phyloP scores from a whole-genome alignment of 2,797 vertebrate genomes.

The Thamnophis elegans region DNA sequence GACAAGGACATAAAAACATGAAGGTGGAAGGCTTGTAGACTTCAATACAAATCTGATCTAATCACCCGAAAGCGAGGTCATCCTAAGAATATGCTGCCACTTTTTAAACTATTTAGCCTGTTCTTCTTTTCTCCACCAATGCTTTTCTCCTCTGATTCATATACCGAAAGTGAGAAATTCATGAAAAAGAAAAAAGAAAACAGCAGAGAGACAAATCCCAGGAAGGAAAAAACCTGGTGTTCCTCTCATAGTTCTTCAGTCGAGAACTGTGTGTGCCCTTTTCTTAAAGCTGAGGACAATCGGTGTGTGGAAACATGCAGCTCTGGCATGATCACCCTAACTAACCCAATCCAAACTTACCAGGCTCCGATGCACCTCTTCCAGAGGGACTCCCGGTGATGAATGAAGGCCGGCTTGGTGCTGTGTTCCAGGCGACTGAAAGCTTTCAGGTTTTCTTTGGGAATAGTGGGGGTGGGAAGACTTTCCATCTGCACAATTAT shows the following conservation, averaged over 20 bases:
- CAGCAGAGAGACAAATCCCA: neutral
- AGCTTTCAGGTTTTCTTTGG: constrained; percentile 85
- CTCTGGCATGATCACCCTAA: neutral
- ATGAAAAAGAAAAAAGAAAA: neutral
- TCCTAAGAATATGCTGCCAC: neutral
- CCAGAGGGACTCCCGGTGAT: constrained; percentile 89
- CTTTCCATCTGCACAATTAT: constrained; percentile 73
- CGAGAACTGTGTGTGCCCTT: neutral
- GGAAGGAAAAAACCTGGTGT: neutral
- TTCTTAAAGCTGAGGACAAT: neutral
- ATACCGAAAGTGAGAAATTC: neutral
- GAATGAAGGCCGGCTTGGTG: constrained; percentile 86
- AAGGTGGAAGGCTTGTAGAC: neutral
- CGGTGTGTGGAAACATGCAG: neutral
- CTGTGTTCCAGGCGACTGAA: constrained; percentile 84
- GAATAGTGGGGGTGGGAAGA: constrained; percentile 77
- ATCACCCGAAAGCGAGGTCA: neutral
- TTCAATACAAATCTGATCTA: neutral
- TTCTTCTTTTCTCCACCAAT: neutral
- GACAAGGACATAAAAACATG: neutral
- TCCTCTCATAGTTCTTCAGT: neutral
- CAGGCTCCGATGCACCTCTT: constrained; percentile 88
- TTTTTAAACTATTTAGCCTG: neutral
- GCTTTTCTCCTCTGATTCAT: neutral
- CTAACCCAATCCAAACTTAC: constrained; percentile 60